Evolutionary conservation across 2,888 invertebrate genomes (phyloP), one percentile per base, ranked within the genome.

Genomic region (Nycteola revayana): DNA sequence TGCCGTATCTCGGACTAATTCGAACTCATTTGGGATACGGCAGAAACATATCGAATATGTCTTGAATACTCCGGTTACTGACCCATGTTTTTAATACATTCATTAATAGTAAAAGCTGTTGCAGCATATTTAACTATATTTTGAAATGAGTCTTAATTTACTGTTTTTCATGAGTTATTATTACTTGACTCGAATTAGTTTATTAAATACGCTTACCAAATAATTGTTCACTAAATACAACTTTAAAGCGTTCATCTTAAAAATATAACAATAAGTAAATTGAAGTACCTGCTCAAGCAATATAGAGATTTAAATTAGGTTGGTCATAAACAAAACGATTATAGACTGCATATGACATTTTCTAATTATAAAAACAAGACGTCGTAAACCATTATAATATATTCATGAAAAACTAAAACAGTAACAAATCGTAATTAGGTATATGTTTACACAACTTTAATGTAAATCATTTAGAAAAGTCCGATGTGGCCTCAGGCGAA

Each of bases 71-170:
- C 72, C 78, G 86, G 86, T 85, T 82, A 75, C 83, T 81, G 80
- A 83, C 77, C 75, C 41, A 44, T 52, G 49, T 47, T 49, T 65
- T 60, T 55, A 55, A 53, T 63, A 64, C 70, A 77, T 73, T 85
- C 84, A 83, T 82, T 75, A 77, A 78, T 81, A 73, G 79, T 73
- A 66, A 76, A 82, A 82, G 75, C 76, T 60, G 52, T 47, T 66
- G 60, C 58, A 50, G 66, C 72, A 73, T n/a, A n/a, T n/a, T n/a
- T n/a, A n/a, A n/a, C n/a, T n/a, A n/a, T n/a, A n/a, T n/a, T n/a
- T n/a, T n/a, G n/a, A n/a, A n/a, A n/a, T n/a, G n/a, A n/a, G n/a
- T n/a, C n/a, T n/a, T n/a, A n/a, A n/a, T n/a, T n/a, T n/a, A n/a
- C n/a, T n/a, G n/a, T n/a, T n/a, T n/a, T n/a, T n/a, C n/a, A n/a